A percentile compares a stretch with the other conserved stretches of the same genome.
phyloP scores from a whole-genome alignment of 2,113 vertebrate species.

The Beaufortia kweichowensis region DNA sequence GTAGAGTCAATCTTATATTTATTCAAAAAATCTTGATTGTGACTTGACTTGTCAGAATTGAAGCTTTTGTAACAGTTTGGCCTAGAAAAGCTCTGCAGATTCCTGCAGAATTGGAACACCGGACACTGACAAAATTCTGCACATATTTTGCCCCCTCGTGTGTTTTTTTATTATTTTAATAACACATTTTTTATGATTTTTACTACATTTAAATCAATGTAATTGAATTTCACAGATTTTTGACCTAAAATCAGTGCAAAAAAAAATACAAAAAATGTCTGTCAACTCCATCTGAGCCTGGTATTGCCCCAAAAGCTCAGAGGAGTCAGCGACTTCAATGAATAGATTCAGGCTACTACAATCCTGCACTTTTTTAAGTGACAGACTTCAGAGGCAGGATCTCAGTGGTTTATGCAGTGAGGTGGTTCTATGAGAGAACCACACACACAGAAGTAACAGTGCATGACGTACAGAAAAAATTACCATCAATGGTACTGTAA shows the following conservation, averaged over 20 bases:
- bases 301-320: not conserved
- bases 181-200: too few species aligned
- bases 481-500: constrained; percentile 66
- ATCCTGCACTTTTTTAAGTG: constrained; percentile 19
- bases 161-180: too few species aligned
- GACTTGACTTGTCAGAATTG: too few species aligned
- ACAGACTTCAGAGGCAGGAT: not conserved
- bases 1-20: not conserved
- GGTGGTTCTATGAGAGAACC: constrained; percentile 12
- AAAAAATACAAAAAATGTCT: not conserved
- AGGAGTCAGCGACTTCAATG: not conserved
- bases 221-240: not conserved
- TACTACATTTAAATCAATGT: not conserved
- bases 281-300: not conserved
- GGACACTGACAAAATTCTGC: too few species aligned
- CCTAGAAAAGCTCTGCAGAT: too few species aligned
- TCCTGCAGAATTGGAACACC: not conserved
- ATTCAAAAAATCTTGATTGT: too few species aligned
- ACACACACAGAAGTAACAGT: constrained; percentile 64
- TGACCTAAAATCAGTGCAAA: not conserved
- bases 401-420: constrained; percentile 33
- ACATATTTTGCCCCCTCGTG: too few species aligned
- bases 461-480: constrained; percentile 65
- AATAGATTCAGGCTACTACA: not conserved
- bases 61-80: too few species aligned